Conservation (phyloP, 2,888 invertebrate genomes). For the Brachylomia viminalis region DNA sequence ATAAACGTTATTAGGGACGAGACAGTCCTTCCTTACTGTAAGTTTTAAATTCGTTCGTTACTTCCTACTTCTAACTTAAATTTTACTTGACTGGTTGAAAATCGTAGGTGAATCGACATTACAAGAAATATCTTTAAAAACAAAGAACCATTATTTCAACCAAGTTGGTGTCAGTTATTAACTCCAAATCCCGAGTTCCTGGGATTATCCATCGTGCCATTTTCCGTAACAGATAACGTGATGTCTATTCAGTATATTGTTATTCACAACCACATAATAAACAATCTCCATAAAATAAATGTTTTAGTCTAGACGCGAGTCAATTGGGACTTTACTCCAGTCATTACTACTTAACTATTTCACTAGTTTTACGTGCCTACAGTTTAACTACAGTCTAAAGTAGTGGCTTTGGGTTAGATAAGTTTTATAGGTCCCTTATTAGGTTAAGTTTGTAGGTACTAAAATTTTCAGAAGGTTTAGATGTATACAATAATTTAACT, state of each 20-base stretch:
- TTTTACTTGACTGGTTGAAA: neutral
- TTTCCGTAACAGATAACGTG: neutral
- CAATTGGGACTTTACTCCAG: neutral
- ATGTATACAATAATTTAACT: slow-evolving; percentile 10
- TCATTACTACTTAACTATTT: slow-evolving; percentile 41
- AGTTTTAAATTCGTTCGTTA: slow-evolving; percentile 19
- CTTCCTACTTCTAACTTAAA: neutral
- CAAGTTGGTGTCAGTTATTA: neutral
- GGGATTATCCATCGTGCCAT: neutral
- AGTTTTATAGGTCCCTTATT: slow-evolving; percentile 28
- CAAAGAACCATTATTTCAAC: neutral
- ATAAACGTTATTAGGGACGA: slow-evolving; percentile 35
- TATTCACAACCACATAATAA: neutral
- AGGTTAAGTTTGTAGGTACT: slow-evolving; percentile 15
- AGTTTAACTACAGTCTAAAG: slow-evolving; percentile 12
- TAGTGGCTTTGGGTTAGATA: slow-evolving; percentile 24
- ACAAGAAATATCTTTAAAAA: neutral
- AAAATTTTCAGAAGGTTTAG: slow-evolving; percentile 2
- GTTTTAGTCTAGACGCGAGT: slow-evolving; percentile 37
- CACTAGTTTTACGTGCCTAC: slow-evolving; percentile 25
- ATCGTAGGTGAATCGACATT: neutral
- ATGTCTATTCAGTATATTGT: neutral
- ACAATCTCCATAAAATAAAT: neutral
- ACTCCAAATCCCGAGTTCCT: neutral
- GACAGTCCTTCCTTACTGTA: slow-evolving; percentile 9